Conservation (phyloP, 2,888 invertebrate species). For the Micropterix aruncella region DNA sequence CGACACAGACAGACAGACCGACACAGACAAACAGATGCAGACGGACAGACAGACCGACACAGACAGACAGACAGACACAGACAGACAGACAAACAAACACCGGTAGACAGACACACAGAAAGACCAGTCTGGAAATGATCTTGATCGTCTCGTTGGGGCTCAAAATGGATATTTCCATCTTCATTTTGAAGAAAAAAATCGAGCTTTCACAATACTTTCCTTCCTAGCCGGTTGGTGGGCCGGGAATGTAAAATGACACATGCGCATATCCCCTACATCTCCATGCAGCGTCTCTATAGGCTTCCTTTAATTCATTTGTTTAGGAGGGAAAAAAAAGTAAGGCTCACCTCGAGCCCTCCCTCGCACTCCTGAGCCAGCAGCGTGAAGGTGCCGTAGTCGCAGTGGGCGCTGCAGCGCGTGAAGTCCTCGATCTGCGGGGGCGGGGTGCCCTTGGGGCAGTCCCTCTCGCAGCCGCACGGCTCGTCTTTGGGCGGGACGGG, state of each 20-base stretch:
- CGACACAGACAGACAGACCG: too few species aligned
- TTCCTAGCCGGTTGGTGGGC: too few species aligned
- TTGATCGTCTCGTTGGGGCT: too few species aligned
- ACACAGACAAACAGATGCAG: too few species aligned
- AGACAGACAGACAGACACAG: neutral
- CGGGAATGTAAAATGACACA: too few species aligned
- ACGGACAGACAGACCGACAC: too few species aligned
- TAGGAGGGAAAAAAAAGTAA: neutral
- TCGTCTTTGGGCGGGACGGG: conserved; percentile 47
- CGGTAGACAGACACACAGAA: too few species aligned
- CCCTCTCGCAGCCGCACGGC: conserved; percentile 27
- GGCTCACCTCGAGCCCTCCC: conserved; percentile 52
- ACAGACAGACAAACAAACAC: neutral
- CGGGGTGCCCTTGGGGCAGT: conserved; percentile 11
- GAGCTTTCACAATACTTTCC: too few species aligned
- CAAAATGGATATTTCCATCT: too few species aligned
- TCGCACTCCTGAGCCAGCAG: conserved; percentile 60
- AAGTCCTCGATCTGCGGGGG: conserved; percentile 18
- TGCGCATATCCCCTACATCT: neutral
- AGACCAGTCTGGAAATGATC: too few species aligned
- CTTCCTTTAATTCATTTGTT: neutral
- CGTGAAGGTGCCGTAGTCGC: conserved; percentile 65
- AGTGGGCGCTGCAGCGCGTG: conserved; percentile 56
- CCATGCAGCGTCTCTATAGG: neutral
- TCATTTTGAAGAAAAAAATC: too few species aligned